Conservation (phyloP, 2,113 vertebrate genomes). For the Brachionichthys hirsutus region DNA sequence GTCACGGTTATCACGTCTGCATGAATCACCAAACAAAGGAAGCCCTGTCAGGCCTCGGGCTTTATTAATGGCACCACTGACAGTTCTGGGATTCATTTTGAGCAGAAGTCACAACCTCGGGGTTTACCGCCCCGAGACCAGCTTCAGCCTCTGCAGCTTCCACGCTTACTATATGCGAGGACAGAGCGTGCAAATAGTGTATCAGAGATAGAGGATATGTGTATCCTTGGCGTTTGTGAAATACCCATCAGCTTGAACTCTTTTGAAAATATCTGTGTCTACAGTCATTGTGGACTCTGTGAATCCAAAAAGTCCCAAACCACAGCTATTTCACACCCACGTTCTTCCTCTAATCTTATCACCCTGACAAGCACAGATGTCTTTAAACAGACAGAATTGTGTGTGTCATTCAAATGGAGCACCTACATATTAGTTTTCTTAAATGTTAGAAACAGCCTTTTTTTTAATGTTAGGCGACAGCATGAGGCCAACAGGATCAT, state of each 20-base stretch:
- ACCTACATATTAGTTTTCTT: constrained; percentile 43
- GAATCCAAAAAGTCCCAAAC: constrained; percentile 68
- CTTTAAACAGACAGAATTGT: constrained; percentile 36
- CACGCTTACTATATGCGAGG: constrained; percentile 10
- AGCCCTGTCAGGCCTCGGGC: constrained; percentile 47
- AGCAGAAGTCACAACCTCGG: constrained; percentile 57
- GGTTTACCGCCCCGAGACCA: constrained; percentile 34
- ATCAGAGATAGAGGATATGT: constrained; percentile 51
- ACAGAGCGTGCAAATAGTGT: constrained; percentile 16
- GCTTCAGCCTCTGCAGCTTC: constrained; percentile 9
- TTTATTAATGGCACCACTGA: constrained; percentile 63
- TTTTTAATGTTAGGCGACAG: constrained; percentile 8
- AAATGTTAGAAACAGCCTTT: constrained; percentile 20
- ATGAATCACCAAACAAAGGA: constrained; percentile 73
- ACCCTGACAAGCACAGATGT: constrained; percentile 52
- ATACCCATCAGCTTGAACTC: constrained; percentile 61
- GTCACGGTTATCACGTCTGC: constrained; percentile 69
- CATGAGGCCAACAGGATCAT: constrained; percentile 6
- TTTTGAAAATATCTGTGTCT: constrained; percentile 73
- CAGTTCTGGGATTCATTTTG: constrained; percentile 50
- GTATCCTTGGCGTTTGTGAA: constrained; percentile 53
- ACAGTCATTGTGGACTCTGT: constrained; percentile 60
- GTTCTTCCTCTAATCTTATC: constrained; percentile 74
- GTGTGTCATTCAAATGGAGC: constrained; percentile 18
- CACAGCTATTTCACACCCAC: constrained; percentile 77